These are phyloP conservation scores for Crocodylus rhombifer DNA, from an alignment of 2,797 vertebrate genomes.

Conservation along the genomic window DNA sequence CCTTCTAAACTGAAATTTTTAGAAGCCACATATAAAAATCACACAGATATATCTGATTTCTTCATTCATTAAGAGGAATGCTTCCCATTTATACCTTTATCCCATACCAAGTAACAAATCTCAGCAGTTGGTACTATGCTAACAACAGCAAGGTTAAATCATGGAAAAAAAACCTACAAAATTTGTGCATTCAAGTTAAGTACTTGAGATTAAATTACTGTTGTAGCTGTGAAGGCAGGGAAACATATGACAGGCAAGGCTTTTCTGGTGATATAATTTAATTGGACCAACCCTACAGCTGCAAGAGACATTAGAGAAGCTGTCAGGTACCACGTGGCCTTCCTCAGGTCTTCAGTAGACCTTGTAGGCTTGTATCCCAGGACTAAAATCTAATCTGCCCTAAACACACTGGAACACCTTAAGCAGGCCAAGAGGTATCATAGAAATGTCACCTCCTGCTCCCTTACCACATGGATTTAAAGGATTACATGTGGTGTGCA, in stretches of 20 bases:
- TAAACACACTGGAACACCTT: neutral
- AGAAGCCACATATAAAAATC: neutral
- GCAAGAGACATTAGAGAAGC: too few species aligned
- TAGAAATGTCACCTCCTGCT: slow-evolving; percentile 11
- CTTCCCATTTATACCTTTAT: neutral
- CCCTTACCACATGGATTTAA: neutral
- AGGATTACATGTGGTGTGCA: neutral
- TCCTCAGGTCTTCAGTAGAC: too few species aligned
- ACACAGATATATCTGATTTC: neutral
- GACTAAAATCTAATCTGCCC: too few species aligned
- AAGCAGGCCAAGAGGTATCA: neutral
- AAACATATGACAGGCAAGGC: too few species aligned
- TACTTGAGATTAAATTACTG: too few species aligned
- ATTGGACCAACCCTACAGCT: too few species aligned
- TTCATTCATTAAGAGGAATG: neutral
- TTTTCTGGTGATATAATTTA: too few species aligned
- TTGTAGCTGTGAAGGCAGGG: too few species aligned
- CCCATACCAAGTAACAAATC: rapidly evolving
- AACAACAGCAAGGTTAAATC: neutral
- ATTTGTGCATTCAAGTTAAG: neutral
- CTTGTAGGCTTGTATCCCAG: too few species aligned
- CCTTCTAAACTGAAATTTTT: neutral
- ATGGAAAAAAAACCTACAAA: neutral
- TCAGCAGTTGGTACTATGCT: neutral
- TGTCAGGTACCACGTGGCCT: too few species aligned